phyloP scores from a whole-genome alignment of 2,113 vertebrate genomes.

The Carettochelys insculpta region DNA sequence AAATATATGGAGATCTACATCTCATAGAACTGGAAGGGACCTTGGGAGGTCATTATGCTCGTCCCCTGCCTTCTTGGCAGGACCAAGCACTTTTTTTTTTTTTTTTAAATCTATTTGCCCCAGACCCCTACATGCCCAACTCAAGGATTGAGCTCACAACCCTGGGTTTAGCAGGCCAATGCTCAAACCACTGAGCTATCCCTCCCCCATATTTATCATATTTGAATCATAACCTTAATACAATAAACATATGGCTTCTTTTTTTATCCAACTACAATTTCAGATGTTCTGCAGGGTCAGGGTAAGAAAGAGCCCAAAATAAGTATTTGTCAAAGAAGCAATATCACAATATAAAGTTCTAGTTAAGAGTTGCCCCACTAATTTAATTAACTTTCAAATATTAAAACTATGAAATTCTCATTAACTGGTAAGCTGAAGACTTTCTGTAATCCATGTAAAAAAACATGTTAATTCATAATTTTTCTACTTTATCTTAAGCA shows the following conservation, averaged over 20 bases:
- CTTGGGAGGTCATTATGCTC: too few relatives aligned
- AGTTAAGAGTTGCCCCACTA: not conserved
- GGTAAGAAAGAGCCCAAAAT: not conserved
- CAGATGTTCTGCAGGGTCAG: not conserved
- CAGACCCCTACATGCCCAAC: too few relatives aligned
- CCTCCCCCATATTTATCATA: too few relatives aligned
- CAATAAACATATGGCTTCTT: not conserved
- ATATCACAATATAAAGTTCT: accelerated
- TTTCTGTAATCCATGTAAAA: not conserved
- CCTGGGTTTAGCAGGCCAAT: too few relatives aligned
- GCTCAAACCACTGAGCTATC: too few relatives aligned
- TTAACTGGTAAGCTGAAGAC: not conserved
- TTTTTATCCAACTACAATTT: not conserved
- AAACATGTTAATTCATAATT: not conserved
- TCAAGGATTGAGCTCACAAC: too few relatives aligned
- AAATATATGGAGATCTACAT: too few relatives aligned
- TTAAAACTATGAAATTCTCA: not conserved
- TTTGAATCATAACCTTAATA: not conserved
- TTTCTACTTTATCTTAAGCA: not conserved
- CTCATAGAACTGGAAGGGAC: too few relatives aligned
- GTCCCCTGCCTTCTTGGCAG: too few relatives aligned
- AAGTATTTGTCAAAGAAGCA: not conserved
- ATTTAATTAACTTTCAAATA: not conserved
- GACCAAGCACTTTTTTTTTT: too few relatives aligned
- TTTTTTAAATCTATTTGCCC: too few relatives aligned